These are phyloP conservation scores for Octodonta nipae DNA, from an alignment of 2,888 invertebrate genomes.

Conservation along the genomic window DNA sequence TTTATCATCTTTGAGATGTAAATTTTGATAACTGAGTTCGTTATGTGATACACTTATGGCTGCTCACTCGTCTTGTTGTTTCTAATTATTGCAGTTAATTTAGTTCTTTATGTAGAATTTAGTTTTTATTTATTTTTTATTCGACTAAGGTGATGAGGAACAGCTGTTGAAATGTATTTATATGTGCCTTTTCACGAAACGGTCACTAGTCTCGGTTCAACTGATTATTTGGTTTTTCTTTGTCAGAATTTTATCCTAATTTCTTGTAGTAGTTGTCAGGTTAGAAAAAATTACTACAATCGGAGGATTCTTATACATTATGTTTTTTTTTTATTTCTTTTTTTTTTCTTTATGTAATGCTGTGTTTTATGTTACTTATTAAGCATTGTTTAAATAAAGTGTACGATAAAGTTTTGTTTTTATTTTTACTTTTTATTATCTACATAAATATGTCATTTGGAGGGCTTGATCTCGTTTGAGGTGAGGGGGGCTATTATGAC, in stretches of 20 bases:
- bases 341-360: conserved; percentile 17
- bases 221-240: conserved; percentile 13
- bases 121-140: conserved; percentile 18
- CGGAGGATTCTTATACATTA: too few relatives aligned
- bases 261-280: conserved; percentile 9
- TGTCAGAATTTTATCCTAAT: conserved; percentile 6
- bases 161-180: conserved; percentile 18
- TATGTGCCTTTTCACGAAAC: conserved; percentile 15
- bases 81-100: conserved; percentile 19
- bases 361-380: conserved; percentile 19
- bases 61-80: conserved; percentile 25
- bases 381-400: conserved; percentile 16
- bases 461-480: too few relatives aligned
- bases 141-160: conserved; percentile 19
- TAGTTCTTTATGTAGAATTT: conserved; percentile 14
- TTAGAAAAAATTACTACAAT: conserved; percentile 2
- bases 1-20: conserved; percentile 17
- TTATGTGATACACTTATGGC: conserved; percentile 31
- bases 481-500: too few relatives aligned
- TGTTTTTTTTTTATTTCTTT: conserved; percentile 14
- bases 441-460: neutral
- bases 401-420: conserved; percentile 19
- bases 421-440: conserved; percentile 12
- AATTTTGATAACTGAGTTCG: conserved; percentile 26
- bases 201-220: conserved; percentile 21